Evolutionary conservation across 2,888 invertebrate genomes (phyloP), one percentile per base, ranked within the genome.

Genomic region (Drosophila atripex): DNA sequence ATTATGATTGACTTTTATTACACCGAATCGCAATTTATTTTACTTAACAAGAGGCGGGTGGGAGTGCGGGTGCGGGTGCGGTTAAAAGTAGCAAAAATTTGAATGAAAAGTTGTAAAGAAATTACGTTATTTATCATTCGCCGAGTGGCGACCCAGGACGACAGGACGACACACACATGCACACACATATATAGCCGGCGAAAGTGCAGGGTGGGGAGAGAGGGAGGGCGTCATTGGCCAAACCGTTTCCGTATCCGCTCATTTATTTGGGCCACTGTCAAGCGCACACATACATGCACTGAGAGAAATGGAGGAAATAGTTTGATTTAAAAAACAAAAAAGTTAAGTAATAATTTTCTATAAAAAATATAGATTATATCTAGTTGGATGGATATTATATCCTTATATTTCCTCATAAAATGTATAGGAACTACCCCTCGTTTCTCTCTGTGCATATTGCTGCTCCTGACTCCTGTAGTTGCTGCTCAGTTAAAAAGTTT

Each of bases 1-100:
- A 87, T 87, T 76, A 87, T 87, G 87, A 87, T 87, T 88, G 87
- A 87, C 87, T 87, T 87, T 87, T 88, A 87, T 87, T 86, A 79
- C 86, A 78, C 64, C 74, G 76, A 84, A 87, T 86, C 71, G 88
- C 82, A 78, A 87, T 87, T 88, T 87, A 88, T 87, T 87, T 88
- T 80, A 78, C 88, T 87, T 78, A 88, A 85, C 83, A 79, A 87
- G 74, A 68, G 71, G 78, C 57, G 38, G 56, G 52, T 52, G 50
- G 53, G 51, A 46, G 55, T 25, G 60, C 60, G 65, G 64, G 55
- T 25, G 60, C 60, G 65, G 64, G 61, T 45, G 65, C 64, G 60
- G 53, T 70, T 55, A 72, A 74, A 70, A 82, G 66, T 72, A 71
- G 66, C 64, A 70, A 66, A 80, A 80, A 83, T 86, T 83, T 83